Conservation (phyloP, 2,797 vertebrate genomes). For the Alfaro cultratus region DNA sequence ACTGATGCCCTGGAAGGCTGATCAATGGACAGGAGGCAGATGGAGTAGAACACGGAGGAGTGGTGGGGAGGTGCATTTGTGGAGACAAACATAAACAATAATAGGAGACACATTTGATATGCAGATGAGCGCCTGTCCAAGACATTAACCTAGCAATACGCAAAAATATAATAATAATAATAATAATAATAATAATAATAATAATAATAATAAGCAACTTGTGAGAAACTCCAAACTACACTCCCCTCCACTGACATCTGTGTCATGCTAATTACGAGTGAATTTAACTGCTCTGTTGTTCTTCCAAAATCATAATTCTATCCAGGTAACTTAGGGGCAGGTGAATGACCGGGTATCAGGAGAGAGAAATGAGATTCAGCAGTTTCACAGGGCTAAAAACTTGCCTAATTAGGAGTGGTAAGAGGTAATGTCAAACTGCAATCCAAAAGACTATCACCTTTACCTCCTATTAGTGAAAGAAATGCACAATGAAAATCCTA, state of each 20-base stretch:
- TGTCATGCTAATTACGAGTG: constrained; percentile 79
- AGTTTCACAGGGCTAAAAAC: constrained; percentile 85
- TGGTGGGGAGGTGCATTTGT: constrained; percentile 69
- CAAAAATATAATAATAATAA: constrained; percentile 52
- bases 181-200: constrained; percentile 30
- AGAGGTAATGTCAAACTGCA: constrained; percentile 82
- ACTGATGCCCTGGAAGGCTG: constrained; percentile 85
- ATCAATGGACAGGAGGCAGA: constrained; percentile 87
- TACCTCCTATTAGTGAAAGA: constrained; percentile 83
- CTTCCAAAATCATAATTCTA: constrained; percentile 89
- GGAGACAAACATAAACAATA: constrained; percentile 71
- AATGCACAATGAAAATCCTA: constrained; percentile 66
- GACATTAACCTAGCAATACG: constrained; percentile 66
- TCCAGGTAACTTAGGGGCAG: constrained; percentile 77
- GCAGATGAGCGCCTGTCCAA: constrained; percentile 79
- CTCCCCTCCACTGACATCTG: constrained; percentile 79
- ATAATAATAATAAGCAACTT: constrained; percentile 63
- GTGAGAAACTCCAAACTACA: constrained; percentile 74
- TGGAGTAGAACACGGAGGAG: constrained; percentile 81
- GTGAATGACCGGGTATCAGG: constrained; percentile 82
- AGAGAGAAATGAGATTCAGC: constrained; percentile 84
- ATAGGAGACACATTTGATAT: constrained; percentile 80
- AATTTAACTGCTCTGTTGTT: constrained; percentile 85
- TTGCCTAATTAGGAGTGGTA: constrained; percentile 87
- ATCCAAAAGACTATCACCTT: constrained; percentile 79